phyloP scores from a whole-genome alignment of 2,888 invertebrate genomes.

The Caenorhabditis sulstoni region DNA sequence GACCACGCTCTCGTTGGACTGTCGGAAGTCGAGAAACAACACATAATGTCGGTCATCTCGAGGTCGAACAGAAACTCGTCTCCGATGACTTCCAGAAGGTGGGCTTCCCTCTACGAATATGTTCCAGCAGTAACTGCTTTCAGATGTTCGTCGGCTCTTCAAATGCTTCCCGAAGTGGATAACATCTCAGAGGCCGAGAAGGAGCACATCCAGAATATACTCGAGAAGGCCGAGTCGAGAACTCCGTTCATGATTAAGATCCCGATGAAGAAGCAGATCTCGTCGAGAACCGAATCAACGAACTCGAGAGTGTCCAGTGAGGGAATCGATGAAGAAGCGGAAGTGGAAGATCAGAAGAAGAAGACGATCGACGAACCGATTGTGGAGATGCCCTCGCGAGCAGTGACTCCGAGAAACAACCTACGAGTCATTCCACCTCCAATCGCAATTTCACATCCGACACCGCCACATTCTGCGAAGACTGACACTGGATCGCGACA shows the following conservation, averaged over 20 bases:
- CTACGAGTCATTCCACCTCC: conserved; percentile 58
- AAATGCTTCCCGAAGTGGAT: conserved; percentile 70
- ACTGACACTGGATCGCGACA: conserved; percentile 46
- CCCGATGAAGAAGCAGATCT: conserved; percentile 52
- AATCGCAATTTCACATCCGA: conserved; percentile 54
- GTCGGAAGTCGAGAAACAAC: conserved; percentile 72
- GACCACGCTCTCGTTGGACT: conserved; percentile 75
- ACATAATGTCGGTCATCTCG: conserved; percentile 72
- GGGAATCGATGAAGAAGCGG: conserved; percentile 55
- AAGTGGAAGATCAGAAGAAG: conserved; percentile 39
- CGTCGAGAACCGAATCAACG: conserved; percentile 57
- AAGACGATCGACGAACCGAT: conserved; percentile 41
- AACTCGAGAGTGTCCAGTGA: conserved; percentile 57
- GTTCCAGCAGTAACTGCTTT: too few relatives aligned
- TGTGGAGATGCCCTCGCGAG: conserved; percentile 39
- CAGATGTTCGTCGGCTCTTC: conserved; percentile 74
- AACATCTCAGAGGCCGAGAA: conserved; percentile 71
- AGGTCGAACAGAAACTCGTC: conserved; percentile 55
- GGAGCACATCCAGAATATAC: conserved; percentile 74
- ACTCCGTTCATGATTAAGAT: conserved; percentile 64
- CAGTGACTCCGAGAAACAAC: conserved; percentile 50
- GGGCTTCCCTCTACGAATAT: neutral
- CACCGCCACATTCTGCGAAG: conserved; percentile 55
- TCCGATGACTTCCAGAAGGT: conserved; percentile 73
- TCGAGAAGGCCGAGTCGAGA: conserved; percentile 70